Base-by-base conservation (phyloP, 2,113 vertebrate species). In the Labeo rohita region DNA sequence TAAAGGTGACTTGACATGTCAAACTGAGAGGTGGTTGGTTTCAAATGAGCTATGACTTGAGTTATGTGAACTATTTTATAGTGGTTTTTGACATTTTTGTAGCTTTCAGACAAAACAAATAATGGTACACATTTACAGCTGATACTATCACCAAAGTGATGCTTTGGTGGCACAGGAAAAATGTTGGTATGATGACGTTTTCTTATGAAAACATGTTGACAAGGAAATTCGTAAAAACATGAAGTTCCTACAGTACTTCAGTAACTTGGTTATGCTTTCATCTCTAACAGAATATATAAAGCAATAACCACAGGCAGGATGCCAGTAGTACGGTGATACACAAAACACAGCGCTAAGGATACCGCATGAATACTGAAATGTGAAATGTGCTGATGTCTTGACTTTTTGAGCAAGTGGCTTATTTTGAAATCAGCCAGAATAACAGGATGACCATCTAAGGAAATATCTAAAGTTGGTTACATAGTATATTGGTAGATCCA, bases 321-420 rank as follows among this genome's bases (percentile, higher is more conserved):
- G 45, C 68, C 49, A 88, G 70, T 76, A 36, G 45, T 65, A 77
- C 7, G 52, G 6, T 56, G 34, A n/a, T 66, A 61, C 45, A 61
- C 75, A 82, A 18, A 81, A 77, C 61, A 61, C 70, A 85, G 61
- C 70, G 56, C 61, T 80, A 43, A 80, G 59, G 45, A 75, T 15
- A 80, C 65, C 12, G 79, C 74, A 68, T 83, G 84, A 73, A 65
- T 34, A 59, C 59, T 50, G 82, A 82, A 86, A 83, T 83, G 36
- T 47, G 8, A 79, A 86, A 84, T 86, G 74, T 86, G 87, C 85
- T 88, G 87, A 88, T 74, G 54, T 86, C 70, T 68, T 78, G 77
- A 43, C 80, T 84, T 84, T 74, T 83, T 73, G 10, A 15, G 47
- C 59, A 45, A 50, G 68, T 52, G 68, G 75, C 66, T 86, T 54